Base-by-base conservation (phyloP, 2,113 vertebrate genomes). In the Nestor notabilis region DNA sequence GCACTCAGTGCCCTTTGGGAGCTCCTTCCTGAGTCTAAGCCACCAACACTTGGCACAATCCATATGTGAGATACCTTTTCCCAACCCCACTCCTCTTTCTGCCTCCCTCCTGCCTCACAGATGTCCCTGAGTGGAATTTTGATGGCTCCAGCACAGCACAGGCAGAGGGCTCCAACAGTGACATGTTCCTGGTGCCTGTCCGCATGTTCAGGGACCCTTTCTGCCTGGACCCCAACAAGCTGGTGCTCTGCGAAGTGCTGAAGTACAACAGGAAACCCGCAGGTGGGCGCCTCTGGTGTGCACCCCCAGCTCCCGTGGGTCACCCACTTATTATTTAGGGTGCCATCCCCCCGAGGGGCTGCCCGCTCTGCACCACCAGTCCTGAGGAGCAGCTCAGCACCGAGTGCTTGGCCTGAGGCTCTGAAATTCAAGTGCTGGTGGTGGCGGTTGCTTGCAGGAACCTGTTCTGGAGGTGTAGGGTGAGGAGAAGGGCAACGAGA, bases 121-220 rank as follows among this genome's bases (percentile, higher is more conserved):
- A 99, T 5, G 90, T 99, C 7, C 94, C 98, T 0, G 98, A 98
- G 93, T 99, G 99, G 99, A 99, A 98, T 94, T 99, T 98, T 1
- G 97, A 98, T 29, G 97, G 98, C 28, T 97, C 98, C 88, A 99
- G 98, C 89, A 99, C 98, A 0, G 96, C 93, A 4, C 99, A 99
- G 95, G 88, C 98, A 0, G 92, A 98, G 74, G 98, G 98, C 37
- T 98, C 98, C 87, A 98, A 99, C 98, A 99, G 99, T 0, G 99
- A 99, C 97, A 99, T 99, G 99, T 99, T 98, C 97, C 90, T 97
- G 55, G 61, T 97, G 41, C 98, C 99, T 0, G 97, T 98, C 27
- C 0, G 83, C 83, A 98, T 99, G 97, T 99, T 99, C 96, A 96
- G 98, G 75, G 98, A 99, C 90, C 99, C 98, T 3, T 97, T 98